These are phyloP conservation scores for Sigmodon hispidus DNA, from an alignment of 2,113 vertebrate genomes.

Conservation along the genomic window DNA sequence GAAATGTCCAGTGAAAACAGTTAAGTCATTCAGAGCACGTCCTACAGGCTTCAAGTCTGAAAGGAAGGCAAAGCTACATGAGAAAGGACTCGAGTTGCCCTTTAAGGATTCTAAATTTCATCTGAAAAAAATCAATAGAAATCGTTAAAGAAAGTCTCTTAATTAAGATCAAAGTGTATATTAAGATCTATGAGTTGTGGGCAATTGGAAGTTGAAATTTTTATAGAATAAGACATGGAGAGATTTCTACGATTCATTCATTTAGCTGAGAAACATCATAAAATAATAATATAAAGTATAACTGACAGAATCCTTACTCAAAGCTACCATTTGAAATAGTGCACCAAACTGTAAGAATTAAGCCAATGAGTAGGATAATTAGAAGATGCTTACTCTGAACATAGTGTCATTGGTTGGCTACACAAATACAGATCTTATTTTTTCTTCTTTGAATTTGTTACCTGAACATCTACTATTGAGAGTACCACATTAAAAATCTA, in stretches of 20 bases:
- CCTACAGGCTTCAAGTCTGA: background rate
- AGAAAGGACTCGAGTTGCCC: background rate
- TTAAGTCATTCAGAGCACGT: background rate
- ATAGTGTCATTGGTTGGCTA: background rate
- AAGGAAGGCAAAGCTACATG: background rate
- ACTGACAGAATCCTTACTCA: background rate
- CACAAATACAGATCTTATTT: background rate
- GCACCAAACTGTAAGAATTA: background rate
- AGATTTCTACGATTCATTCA: background rate
- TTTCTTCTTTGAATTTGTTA: background rate
- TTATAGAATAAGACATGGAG: background rate
- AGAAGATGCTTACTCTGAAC: background rate
- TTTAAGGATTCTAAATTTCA: constrained; percentile 46
- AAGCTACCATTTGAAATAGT: background rate
- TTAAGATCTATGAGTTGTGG: constrained; percentile 39
- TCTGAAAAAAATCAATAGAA: background rate
- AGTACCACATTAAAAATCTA: background rate
- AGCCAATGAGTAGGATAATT: background rate
- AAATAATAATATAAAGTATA: constrained; percentile 7
- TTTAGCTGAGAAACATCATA: background rate
- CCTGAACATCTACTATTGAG: background rate
- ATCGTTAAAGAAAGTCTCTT: constrained; percentile 50
- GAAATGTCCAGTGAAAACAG: background rate
- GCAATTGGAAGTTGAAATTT: constrained; percentile 44
- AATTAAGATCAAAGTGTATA: constrained; percentile 61